phyloP scores from a whole-genome alignment of 2,888 invertebrate genomes.

The Hofmannophila pseudospretella region DNA sequence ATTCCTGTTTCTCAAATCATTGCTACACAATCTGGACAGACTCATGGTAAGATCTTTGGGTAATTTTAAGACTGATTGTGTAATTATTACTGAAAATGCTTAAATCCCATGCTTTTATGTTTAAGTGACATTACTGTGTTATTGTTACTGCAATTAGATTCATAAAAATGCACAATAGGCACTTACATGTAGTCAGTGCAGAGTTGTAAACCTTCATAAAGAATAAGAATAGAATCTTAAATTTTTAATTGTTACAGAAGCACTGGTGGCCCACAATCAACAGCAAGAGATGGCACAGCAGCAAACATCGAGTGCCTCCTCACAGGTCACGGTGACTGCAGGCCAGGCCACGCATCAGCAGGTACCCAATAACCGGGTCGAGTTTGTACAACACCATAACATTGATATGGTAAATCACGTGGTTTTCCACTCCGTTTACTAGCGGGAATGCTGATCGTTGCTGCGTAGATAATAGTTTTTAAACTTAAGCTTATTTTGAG shows the following conservation, averaged over 20 bases:
- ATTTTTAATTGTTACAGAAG: conserved; percentile 51
- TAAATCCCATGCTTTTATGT: too few species aligned
- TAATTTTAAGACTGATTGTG: too few species aligned
- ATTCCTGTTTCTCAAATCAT: conserved; percentile 71
- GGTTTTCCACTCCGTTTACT: conserved; percentile 58
- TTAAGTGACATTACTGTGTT: too few species aligned
- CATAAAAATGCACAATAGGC: too few species aligned
- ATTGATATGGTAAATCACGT: conserved; percentile 75
- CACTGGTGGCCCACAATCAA: conserved; percentile 68
- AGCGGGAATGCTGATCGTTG: conserved; percentile 58
- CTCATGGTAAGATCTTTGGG: conserved; percentile 47
- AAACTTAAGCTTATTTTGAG: neutral
- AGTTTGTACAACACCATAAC: conserved; percentile 77
- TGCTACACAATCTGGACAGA: conserved; percentile 62
- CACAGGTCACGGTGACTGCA: conserved; percentile 57
- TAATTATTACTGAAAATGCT: too few species aligned
- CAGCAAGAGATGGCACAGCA: conserved; percentile 63
- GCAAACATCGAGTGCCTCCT: conserved; percentile 32
- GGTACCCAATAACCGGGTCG: conserved; percentile 76
- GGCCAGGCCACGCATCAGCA: conserved; percentile 64
- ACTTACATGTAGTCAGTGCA: too few species aligned
- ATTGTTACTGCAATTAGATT: too few species aligned
- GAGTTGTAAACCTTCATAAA: too few species aligned
- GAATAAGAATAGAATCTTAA: too few species aligned
- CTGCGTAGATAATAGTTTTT: conserved; percentile 39